Base-by-base conservation (phyloP, 1,140 invertebrate genomes). In the Drosophila busckii region DNA sequence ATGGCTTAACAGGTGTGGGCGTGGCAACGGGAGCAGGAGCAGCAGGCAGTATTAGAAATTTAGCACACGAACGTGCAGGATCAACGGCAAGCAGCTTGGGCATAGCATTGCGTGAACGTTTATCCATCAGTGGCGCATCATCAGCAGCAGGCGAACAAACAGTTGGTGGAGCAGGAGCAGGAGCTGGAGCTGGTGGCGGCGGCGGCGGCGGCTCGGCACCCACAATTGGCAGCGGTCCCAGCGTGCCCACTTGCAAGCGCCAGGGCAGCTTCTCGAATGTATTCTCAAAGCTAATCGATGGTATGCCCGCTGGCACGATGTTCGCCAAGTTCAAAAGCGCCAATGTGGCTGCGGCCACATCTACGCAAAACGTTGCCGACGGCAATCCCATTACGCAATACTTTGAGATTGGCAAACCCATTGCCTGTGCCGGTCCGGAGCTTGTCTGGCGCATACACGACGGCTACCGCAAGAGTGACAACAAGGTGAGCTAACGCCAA, bases 391-490 rank as follows among this genome's bases (percentile, higher is more conserved):
- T 98, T 66, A 91, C 92, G 61, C 93, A 96, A 70, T 93, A 93
- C 87, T 98, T 95, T 88, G 94, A 97, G 55, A 92, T 97, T 41
- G 94, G 95, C n/a, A 94, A 94, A 70, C 93, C 95, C 83, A 90
- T 92, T 32, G 95, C 94, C 12, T 96, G 93, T 41, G 96, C 95
- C 10, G 97, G 97, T 0, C 96, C 96, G 0, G 96, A 97, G 78
- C 91, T 96, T 50, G 92, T 96, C 4, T 99, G 97, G 97, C 94
- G 93, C 71, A 94, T 98, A 49, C 94, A 96, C 82, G 96, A 98
- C 66, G 96, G 93, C 0, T 94, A 93, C 71, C 88, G 95, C 46
- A 96, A 96, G 86, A 93, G 92, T 34, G 97, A 98, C 75, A 93
- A 94, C 63, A 96, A 96, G 94, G 97, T 98, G 88, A 91, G 91